Conservation (phyloP, 2,113 vertebrate species). For the Dromas ardeola region DNA sequence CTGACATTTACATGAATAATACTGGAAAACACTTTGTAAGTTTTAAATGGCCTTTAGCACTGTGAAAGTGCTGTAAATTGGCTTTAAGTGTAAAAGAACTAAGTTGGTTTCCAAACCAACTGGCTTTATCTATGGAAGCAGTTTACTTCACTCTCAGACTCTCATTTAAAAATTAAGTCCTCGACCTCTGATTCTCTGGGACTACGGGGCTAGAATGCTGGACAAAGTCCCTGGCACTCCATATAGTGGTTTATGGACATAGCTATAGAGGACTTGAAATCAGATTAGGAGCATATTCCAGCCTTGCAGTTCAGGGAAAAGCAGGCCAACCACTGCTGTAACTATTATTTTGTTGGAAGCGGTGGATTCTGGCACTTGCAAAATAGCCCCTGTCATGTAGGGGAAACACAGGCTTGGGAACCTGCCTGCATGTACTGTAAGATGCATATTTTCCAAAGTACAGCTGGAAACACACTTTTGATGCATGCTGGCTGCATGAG, state of each 20-base stretch:
- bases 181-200: not conserved
- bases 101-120: not conserved
- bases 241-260: not conserved
- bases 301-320: not conserved
- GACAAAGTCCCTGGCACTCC: not conserved
- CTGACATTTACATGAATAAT: not conserved
- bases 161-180: not conserved
- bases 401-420: not conserved
- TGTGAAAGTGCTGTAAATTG: not conserved
- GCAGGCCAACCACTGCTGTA: not conserved
- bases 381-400: not conserved
- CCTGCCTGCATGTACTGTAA: not conserved
- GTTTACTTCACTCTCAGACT: not conserved
- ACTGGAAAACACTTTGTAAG: not conserved
- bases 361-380: not conserved
- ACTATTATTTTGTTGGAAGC: not conserved
- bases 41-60: not conserved
- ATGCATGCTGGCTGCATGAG: not conserved
- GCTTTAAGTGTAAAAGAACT: not conserved
- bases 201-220: not conserved
- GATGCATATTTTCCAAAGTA: not conserved
- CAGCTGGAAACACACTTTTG: not conserved
- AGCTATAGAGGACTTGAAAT: not conserved
- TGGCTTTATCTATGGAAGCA: not conserved
- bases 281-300: not conserved